Conservation (phyloP, 35 echinoderm and acorn worm species). For the Ophioderma brevispina region DNA sequence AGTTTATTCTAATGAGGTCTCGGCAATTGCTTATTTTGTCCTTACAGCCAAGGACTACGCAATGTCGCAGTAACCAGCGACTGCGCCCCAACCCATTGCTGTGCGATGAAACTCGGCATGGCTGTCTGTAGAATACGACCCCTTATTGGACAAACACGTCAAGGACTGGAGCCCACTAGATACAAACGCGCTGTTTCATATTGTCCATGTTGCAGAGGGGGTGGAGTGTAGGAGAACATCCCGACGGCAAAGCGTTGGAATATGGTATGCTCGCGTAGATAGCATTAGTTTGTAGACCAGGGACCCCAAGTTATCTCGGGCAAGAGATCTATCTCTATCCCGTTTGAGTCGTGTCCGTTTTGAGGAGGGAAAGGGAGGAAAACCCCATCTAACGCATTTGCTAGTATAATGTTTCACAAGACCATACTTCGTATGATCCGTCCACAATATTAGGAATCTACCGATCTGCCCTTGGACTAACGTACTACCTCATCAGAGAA, state of each 20-base stretch:
- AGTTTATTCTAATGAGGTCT: background rate
- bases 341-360: no score
- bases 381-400: no score
- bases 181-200: background rate
- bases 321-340: no score
- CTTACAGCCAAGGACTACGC: background rate
- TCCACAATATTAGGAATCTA: no score
- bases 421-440: no score
- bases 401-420: no score
- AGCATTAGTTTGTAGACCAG: no score
- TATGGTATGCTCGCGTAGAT: background rate
- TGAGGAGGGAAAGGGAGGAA: no score
- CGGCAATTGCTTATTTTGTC: background rate
- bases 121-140: background rate
- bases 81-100: background rate
- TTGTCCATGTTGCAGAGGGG: background rate
- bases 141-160: background rate
- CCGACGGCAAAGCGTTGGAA: background rate
- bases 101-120: slow-evolving; percentile 3
- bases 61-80: background rate
- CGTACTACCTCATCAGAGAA: no score
- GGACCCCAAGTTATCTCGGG: no score
- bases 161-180: background rate
- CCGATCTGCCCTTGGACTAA: no score
- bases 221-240: background rate